Evolutionary conservation across 2,888 invertebrate genomes (phyloP).

Genomic region (Microchrysa polita): DNA sequence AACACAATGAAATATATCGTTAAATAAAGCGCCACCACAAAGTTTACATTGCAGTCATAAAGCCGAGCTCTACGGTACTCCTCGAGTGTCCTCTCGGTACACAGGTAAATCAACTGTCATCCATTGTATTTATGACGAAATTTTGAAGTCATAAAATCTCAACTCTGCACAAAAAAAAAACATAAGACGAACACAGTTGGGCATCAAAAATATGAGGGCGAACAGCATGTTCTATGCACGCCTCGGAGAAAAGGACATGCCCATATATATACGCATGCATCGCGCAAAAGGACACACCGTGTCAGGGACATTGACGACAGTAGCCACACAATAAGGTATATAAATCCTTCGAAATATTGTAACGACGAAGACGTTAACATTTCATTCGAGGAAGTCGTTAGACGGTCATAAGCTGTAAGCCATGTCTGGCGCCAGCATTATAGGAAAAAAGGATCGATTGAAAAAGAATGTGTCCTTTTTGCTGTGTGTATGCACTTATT

Average conservation of each 20-base stretch:
- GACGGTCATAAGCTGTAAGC: slow-evolving; percentile 54
- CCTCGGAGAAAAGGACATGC: too few relatives aligned
- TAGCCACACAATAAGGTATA: slow-evolving; percentile 34
- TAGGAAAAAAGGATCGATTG: slow-evolving; percentile 52
- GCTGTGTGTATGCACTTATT: slow-evolving; percentile 39
- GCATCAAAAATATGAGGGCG: slow-evolving; percentile 24
- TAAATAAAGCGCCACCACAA: slow-evolving; percentile 36
- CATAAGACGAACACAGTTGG: slow-evolving; percentile 31
- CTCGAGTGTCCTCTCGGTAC: neutral
- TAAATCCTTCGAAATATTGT: slow-evolving; percentile 38
- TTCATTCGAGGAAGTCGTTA: slow-evolving; percentile 42
- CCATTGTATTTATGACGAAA: slow-evolving; percentile 39
- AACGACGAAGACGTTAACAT: slow-evolving; percentile 28
- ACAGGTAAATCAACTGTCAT: slow-evolving; percentile 20
- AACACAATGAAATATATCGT: too few relatives aligned
- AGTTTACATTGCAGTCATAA: slow-evolving; percentile 33
- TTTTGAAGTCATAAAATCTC: slow-evolving; percentile 39
- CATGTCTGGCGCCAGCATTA: slow-evolving; percentile 65
- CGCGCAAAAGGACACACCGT: neutral
- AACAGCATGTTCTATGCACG: neutral
- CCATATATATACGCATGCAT: neutral
- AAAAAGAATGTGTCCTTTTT: slow-evolving; percentile 44
- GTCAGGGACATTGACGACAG: slow-evolving; percentile 20
- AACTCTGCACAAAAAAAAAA: slow-evolving; percentile 22
- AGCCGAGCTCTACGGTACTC: slow-evolving; percentile 1